These are phyloP conservation scores for Colostygia pectinataria DNA, from an alignment of 2,888 invertebrate genomes.

Conservation along the genomic window DNA sequence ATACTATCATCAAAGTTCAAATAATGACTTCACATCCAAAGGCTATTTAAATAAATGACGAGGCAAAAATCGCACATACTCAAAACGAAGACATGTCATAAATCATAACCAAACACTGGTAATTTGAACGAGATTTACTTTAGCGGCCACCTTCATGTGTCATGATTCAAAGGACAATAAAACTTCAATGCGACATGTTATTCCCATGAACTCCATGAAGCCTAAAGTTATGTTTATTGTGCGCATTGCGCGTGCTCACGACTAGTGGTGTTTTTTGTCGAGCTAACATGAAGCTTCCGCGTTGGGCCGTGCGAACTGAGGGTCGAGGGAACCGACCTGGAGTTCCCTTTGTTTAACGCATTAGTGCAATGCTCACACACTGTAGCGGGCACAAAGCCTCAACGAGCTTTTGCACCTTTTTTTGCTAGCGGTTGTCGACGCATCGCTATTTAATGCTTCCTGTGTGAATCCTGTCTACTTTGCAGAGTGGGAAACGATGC, in stretches of 20 bases:
- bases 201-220: conserved; percentile 58
- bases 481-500: neutral
- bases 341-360: conserved; percentile 70
- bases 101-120: conserved; percentile 18
- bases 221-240: conserved; percentile 52
- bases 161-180: conserved; percentile 32
- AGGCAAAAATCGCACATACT: conserved; percentile 25
- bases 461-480: conserved; percentile 11
- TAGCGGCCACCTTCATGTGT: conserved; percentile 28
- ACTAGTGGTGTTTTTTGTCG: conserved; percentile 57
- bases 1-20: neutral
- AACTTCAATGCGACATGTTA: conserved; percentile 36
- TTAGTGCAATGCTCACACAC: conserved; percentile 48
- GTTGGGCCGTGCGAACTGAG: conserved; percentile 72
- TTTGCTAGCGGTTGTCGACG: conserved; percentile 12
- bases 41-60: conserved; percentile 8
- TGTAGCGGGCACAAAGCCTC: conserved; percentile 38
- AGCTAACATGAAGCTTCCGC: conserved; percentile 69
- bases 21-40: neutral
- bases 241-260: conserved; percentile 51
- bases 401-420: conserved; percentile 28
- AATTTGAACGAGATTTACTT: conserved; percentile 25
- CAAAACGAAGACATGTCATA: conserved; percentile 17
- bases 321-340: conserved; percentile 69
- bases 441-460: conserved; percentile 12